phyloP scores from a whole-genome alignment of 2,113 vertebrate species.

The Chionodraco myersi region DNA sequence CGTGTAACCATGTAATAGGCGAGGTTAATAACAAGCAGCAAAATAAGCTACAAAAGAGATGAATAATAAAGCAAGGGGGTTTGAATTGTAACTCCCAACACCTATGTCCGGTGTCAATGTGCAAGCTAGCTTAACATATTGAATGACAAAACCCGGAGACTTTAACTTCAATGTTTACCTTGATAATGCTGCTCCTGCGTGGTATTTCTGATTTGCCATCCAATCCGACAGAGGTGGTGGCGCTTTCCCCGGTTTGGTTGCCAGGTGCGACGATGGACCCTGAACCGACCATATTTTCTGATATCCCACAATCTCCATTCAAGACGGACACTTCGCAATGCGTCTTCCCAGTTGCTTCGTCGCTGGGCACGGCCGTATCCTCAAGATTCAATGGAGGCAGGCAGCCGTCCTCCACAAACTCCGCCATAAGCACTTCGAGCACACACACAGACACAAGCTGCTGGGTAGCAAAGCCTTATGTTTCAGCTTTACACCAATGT shows the following conservation, averaged over 20 bases:
- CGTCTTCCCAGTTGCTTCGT: constrained; percentile 82
- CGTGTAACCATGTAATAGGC: neutral
- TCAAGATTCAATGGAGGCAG: constrained; percentile 62
- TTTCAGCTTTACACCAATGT: constrained; percentile 57
- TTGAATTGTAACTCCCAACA: constrained; percentile 26
- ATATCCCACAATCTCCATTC: constrained; percentile 89
- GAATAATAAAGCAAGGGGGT: neutral
- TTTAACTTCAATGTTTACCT: constrained; percentile 85
- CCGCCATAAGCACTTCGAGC: constrained; percentile 81
- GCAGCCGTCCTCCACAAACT: constrained; percentile 78
- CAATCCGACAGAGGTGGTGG: constrained; percentile 66
- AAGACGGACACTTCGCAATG: constrained; percentile 84
- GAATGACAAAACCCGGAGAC: neutral
- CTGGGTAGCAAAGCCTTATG: constrained; percentile 47
- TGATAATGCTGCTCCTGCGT: constrained; percentile 96
- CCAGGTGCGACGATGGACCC: constrained; percentile 75
- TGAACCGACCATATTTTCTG: constrained; percentile 78
- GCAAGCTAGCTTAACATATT: constrained; percentile 1
- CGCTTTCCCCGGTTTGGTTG: constrained; percentile 82
- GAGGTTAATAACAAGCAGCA: constrained; percentile 6
- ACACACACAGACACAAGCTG: constrained; percentile 27
- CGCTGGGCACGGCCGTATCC: constrained; percentile 66
- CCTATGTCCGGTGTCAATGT: neutral
- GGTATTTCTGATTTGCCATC: constrained; percentile 90
- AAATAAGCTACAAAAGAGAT: neutral